A percentile compares a stretch with the other conserved stretches of the same genome.
phyloP scores from a whole-genome alignment of 1,140 invertebrate genomes.

The Wasmannia auropunctata region DNA sequence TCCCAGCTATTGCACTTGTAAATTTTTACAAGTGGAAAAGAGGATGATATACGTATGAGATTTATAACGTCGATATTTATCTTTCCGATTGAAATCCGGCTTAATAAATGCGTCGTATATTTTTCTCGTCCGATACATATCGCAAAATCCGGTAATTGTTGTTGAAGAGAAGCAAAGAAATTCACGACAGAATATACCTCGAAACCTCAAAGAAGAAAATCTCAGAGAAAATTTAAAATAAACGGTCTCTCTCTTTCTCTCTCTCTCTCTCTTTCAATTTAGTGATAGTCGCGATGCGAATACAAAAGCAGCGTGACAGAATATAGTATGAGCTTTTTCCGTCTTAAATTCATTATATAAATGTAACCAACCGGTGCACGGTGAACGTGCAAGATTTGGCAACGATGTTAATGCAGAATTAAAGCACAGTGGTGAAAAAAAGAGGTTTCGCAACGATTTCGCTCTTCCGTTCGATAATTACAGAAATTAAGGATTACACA shows the following conservation, averaged over 20 bases:
- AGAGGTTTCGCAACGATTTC: neutral
- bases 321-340: neutral
- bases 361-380: slow-evolving; percentile 6
- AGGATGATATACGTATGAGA: neutral
- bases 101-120: slow-evolving; percentile 17
- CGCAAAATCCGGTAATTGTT: slow-evolving; percentile 23
- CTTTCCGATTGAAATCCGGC: slow-evolving; percentile 8
- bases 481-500: neutral
- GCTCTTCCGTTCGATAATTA: neutral
- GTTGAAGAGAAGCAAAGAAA: neutral
- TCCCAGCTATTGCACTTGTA: slow-evolving; percentile 4
- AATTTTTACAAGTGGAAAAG: slow-evolving; percentile 37
- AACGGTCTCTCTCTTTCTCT: neutral
- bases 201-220: slow-evolving; percentile 11
- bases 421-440: neutral
- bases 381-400: neutral
- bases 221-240: slow-evolving; percentile 21
- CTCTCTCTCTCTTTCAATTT: neutral
- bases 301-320: slow-evolving; percentile 30
- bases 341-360: slow-evolving; percentile 15
- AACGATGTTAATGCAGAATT: slow-evolving; percentile 2
- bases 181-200: neutral
- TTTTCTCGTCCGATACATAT: neutral
- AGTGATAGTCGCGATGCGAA: slow-evolving; percentile 26
- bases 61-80: slow-evolving; percentile 21